Evolutionary conservation across 2,888 invertebrate species (phyloP), one percentile per base, ranked within the genome.

Genomic region (Pammene aurita): DNA sequence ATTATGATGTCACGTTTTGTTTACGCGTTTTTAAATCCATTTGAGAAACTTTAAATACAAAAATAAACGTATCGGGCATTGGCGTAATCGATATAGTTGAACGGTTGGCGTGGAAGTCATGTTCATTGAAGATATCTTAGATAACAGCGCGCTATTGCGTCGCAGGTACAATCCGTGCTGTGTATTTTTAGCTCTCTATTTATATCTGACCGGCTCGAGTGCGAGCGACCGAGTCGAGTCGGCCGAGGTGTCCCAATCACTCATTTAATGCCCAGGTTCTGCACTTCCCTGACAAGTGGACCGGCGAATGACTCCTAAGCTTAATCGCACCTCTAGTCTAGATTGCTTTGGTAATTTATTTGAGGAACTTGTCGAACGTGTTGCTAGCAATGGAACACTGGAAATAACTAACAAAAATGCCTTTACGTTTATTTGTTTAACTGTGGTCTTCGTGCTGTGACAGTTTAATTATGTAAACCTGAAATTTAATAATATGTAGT

Each of bases 131-230:
- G 58, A 64, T 61, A 55, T 50, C 62, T 56, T 67, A 73, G 70
- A 72, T 72, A 73, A 73, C 74, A 75, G 67, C 73, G 76, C 77
- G 74, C 48, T 65, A 69, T 82, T 80, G 57, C 61, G 50, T 72
- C 64, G 86, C 87, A 88, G 85, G 88, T 89, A 86, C 84, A 87
- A 90, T 87, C 86, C 82, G 85, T 86, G 84, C 81, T 79, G 82
- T 73, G 78, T 91, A 91, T 91, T 90, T 90, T 88, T 90, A 91
- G 89, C 82, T 72, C 73, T 83, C 88, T 92, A 92, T 91, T 92
- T 88, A 87, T 92, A 92, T 75, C 83, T 73, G 84, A 89, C 91
- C 88, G 88, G 90, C 85, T 87, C 74, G 76, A 74, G 73, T 80
- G 80, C 80, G 78, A 78, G 80, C 80, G 84, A 38, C 44, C 58